Evolutionary conservation across 1,140 invertebrate genomes (phyloP).

Genomic region (Telenomus remus): DNA sequence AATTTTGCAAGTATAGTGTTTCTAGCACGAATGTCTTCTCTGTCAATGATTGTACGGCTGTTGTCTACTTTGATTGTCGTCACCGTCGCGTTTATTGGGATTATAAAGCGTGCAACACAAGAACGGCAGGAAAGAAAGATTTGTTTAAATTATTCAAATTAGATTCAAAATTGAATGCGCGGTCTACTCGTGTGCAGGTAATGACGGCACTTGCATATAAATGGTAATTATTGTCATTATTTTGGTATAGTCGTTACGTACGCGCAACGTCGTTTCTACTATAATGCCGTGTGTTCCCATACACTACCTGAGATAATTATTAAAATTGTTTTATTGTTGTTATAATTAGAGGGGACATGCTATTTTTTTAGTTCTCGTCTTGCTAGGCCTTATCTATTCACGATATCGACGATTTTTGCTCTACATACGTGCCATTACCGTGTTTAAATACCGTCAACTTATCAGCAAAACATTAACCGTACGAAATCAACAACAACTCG

Average conservation of each 20-base stretch:
- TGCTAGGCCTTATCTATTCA: slow-evolving; percentile 12
- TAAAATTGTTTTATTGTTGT: slow-evolving; percentile 76
- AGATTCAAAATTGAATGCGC: slow-evolving; percentile 76
- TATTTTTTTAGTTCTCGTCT: slow-evolving; percentile 48
- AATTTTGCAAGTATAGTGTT: not conserved
- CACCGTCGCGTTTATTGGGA: slow-evolving; percentile 70
- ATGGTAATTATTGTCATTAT: slow-evolving; percentile 77
- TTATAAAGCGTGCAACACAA: slow-evolving; percentile 74
- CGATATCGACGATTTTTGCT: slow-evolving; percentile 48
- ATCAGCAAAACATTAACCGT: too few species aligned
- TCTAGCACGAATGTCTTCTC: not conserved
- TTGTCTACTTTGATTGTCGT: slow-evolving; percentile 50
- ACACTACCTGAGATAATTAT: slow-evolving; percentile 76
- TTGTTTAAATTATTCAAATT: slow-evolving; percentile 77
- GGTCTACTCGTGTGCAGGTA: slow-evolving; percentile 75
- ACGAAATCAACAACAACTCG: too few species aligned
- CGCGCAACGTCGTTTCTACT: slow-evolving; percentile 61
- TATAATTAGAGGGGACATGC: slow-evolving; percentile 75
- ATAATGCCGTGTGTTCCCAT: slow-evolving; percentile 73
- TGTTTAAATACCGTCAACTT: too few species aligned
- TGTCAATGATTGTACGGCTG: slow-evolving; percentile 6
- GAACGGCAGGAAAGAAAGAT: slow-evolving; percentile 75
- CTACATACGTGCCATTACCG: slow-evolving; percentile 17
- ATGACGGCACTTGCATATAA: slow-evolving; percentile 76
- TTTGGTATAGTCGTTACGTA: slow-evolving; percentile 70